phyloP scores from a whole-genome alignment of 2,888 invertebrate species.

The Rhorus exstirpatorius region DNA sequence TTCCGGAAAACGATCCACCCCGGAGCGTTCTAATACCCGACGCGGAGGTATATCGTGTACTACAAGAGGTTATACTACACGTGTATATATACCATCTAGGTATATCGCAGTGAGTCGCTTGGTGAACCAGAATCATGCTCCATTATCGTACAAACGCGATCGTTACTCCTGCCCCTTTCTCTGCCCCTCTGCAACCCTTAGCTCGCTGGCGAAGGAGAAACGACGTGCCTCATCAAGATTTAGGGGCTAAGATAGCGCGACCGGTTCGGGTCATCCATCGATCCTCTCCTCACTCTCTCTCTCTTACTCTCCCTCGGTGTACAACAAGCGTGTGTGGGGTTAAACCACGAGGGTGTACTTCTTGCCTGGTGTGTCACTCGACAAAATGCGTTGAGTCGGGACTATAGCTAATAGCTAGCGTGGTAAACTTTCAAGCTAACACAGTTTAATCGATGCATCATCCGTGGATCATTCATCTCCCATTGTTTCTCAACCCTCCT shows the following conservation, averaged over 20 bases:
- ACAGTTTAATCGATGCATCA: conserved; percentile 64
- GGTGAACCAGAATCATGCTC: conserved; percentile 59
- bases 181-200: conserved; percentile 1
- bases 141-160: conserved; percentile 68
- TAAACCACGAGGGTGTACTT: conserved; percentile 48
- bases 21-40: conserved; percentile 58
- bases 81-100: conserved; percentile 24
- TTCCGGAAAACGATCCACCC: conserved; percentile 62
- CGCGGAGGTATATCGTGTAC: conserved; percentile 43
- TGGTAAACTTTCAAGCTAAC: conserved; percentile 59
- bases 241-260: conserved; percentile 67
- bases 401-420: conserved; percentile 6
- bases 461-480: conserved; percentile 59
- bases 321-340: conserved; percentile 38
- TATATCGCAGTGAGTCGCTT: conserved; percentile 64
- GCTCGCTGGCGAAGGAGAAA: conserved; percentile 56
- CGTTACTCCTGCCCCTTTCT: conserved; percentile 22
- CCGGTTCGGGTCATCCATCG: conserved; percentile 69
- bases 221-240: conserved; percentile 71
- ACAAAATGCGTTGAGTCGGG: conserved; percentile 43
- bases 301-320: conserved; percentile 8
- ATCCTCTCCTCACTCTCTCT: conserved; percentile 55
- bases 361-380: conserved; percentile 29
- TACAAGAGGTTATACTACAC: conserved; percentile 20
- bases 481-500: conserved; percentile 23